A percentile compares a stretch with the other conserved stretches of the same genome.
Evolutionary conservation across 2,888 invertebrate genomes (phyloP).

Genomic region (Thereva unica): DNA sequence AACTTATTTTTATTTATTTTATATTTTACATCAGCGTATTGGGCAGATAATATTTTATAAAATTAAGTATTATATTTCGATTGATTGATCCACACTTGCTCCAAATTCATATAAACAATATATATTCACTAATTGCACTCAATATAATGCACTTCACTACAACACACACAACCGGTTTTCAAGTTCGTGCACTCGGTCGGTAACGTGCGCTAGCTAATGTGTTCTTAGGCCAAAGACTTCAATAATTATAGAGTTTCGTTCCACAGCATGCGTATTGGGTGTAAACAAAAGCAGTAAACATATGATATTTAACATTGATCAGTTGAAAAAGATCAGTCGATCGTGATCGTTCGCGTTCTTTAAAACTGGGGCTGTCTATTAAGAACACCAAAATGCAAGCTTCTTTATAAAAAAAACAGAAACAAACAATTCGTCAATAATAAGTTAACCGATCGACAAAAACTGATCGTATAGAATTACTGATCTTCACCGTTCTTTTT

Average conservation of each 20-base stretch:
- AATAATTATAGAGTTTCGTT: conserved; percentile 5
- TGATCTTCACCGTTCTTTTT: too few relatives aligned
- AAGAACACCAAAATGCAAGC: too few relatives aligned
- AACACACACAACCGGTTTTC: conserved; percentile 24
- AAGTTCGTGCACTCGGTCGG: conserved; percentile 19
- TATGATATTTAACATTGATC: too few relatives aligned
- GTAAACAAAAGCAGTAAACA: too few relatives aligned
- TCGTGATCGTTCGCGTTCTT: too few relatives aligned
- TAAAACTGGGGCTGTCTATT: too few relatives aligned
- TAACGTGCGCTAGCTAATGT: conserved; percentile 15
- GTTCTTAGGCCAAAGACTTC: neutral
- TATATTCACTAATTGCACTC: conserved; percentile 11
- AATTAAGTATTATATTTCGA: conserved; percentile 7
- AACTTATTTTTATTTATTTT: too few relatives aligned
- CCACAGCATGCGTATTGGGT: neutral
- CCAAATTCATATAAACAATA: conserved; percentile 22
- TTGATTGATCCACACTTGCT: conserved; percentile 20
- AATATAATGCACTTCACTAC: conserved; percentile 1
- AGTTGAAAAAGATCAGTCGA: too few relatives aligned
- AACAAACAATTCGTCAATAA: too few relatives aligned
- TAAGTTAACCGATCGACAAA: too few relatives aligned
- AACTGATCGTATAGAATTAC: too few relatives aligned
- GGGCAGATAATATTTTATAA: neutral
- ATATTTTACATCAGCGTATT: neutral
- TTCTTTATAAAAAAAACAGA: too few relatives aligned